Evolutionary conservation across 2,113 vertebrate species (phyloP).

Genomic region (Brachyhypopomus occidentalis): DNA sequence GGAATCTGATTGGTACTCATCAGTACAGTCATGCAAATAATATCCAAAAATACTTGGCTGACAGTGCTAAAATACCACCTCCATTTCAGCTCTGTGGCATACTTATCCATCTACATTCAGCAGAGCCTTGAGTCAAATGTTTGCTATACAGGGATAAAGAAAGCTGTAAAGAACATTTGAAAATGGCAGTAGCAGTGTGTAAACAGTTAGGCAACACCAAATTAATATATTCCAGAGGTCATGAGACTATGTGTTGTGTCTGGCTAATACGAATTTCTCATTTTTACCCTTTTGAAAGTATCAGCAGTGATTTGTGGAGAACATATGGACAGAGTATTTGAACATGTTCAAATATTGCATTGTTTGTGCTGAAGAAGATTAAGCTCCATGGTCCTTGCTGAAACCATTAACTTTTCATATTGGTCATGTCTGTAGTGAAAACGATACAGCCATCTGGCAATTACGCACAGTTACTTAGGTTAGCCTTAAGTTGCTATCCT

Average conservation of each 20-base stretch:
- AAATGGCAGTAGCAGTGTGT: not conserved
- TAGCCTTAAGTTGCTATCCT: no score
- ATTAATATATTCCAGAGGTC: not conserved
- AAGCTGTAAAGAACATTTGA: not conserved
- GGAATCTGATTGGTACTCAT: conserved; percentile 3
- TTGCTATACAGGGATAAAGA: not conserved
- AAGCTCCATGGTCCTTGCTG: not conserved
- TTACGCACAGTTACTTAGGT: no score
- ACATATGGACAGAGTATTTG: not conserved
- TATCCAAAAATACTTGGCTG: not conserved
- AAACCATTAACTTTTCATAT: no score
- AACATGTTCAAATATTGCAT: not conserved
- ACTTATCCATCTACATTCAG: not conserved
- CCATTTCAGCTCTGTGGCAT: not conserved
- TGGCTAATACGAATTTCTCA: not conserved
- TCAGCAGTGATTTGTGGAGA: not conserved
- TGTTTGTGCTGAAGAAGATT: not conserved
- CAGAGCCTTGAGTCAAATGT: not conserved
- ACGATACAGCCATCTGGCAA: not conserved
- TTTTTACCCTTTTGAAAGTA: not conserved
- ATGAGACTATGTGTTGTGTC: not conserved
- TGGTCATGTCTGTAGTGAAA: no score
- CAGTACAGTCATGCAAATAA: conserved; percentile 6
- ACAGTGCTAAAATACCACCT: not conserved
- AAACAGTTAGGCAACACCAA: not conserved